Conservation (phyloP, 2,113 vertebrate species). For the Lepus timidus region DNA sequence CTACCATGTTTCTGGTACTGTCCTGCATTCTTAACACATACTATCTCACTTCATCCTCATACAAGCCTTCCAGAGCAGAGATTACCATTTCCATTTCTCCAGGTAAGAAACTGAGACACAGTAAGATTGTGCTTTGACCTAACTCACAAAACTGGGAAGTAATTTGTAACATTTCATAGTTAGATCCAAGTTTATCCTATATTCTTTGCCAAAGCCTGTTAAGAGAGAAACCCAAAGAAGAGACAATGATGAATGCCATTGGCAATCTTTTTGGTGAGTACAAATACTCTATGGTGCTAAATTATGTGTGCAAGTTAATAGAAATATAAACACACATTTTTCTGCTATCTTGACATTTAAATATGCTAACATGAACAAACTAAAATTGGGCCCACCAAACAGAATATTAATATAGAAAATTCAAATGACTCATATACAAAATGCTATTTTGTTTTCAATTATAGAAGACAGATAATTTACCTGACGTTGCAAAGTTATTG, state of each 20-base stretch:
- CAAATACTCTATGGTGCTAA: conserved; percentile 7
- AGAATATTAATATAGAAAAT: conserved; percentile 59
- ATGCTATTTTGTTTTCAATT: neutral
- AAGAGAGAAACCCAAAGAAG: conserved; percentile 21
- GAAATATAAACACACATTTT: conserved; percentile 48
- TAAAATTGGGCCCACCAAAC: neutral
- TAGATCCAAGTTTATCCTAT: neutral
- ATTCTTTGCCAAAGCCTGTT: neutral
- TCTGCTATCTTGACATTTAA: conserved; percentile 65
- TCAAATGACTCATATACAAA: conserved; percentile 41
- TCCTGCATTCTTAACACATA: neutral
- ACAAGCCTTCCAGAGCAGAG: conserved; percentile 13
- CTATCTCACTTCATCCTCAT: conserved; percentile 19
- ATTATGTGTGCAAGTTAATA: conserved; percentile 36
- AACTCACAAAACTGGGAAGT: conserved; percentile 18
- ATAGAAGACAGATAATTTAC: conserved; percentile 19
- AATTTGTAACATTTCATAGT: neutral
- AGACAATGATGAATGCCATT: neutral
- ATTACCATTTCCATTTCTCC: neutral
- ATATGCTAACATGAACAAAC: conserved; percentile 53
- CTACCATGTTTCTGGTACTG: neutral
- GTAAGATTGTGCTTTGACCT: neutral
- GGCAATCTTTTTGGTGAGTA: conserved; percentile 35
- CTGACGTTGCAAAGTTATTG: conserved; percentile 15
- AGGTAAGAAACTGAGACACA: conserved; percentile 39